Base-by-base conservation (phyloP, 1,140 invertebrate genomes). In the Neuroterus valhalla region DNA sequence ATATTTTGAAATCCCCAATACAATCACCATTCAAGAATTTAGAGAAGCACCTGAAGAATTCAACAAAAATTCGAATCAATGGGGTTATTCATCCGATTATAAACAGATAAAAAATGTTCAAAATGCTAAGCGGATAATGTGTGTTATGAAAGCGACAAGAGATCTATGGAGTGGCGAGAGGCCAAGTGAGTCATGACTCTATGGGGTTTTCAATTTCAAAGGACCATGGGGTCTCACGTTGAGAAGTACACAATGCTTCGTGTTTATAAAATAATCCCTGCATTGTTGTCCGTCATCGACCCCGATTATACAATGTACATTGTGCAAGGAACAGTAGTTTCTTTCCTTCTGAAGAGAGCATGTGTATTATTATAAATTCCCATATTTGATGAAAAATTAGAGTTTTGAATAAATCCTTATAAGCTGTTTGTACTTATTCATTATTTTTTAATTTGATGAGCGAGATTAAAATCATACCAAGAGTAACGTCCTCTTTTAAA, bases 221-320 rank as follows among this genome's bases (percentile, higher is more conserved):
- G 75, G 43, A 45, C 66, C 71, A 72, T 70, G 50, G 48, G 21
- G 67, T 75, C 77, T 43, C 68, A 69, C 43, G 74, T 68, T n/a
- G 70, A 62, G 55, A 62, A 31, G 44, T 70, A 76, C 73, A 74
- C 76, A 78, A 50, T 77, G 55, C 75, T 78, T 80, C 82, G 78
- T 84, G 78, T 81, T 81, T 84, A 82, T 80, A 79, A 82, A 82
- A 81, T 82, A 84, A 82, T 84, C 79, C 75, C 66, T 46, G 69
- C 68, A 81, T 80, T 75, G 75, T 74, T 62, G 66, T 52, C 46
- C 70, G 71, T 55, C 38, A 55, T 3, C 17, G 48, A 17, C 17
- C 31, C 46, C 55, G 55, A 26, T 15, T 23, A 31, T 26, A 62
- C 2, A 38, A 26, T 26, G 12, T 15, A 62, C 17, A 50, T 4